Evolutionary conservation across 2,797 vertebrate genomes (phyloP).

Genomic region (Aplochiton taeniatus): DNA sequence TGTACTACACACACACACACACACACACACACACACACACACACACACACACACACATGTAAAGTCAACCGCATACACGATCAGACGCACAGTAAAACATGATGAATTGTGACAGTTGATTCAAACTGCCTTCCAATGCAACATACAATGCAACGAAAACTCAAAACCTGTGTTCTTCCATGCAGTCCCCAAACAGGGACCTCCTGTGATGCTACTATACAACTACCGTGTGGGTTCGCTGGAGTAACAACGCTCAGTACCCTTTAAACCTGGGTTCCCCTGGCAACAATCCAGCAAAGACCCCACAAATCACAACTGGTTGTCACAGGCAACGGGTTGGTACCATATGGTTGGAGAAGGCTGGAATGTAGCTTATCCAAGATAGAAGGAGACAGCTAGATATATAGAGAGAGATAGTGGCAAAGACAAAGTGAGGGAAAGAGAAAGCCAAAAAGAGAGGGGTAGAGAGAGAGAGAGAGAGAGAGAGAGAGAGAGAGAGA

Average conservation of each 20-base stretch:
- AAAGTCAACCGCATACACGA: conserved; percentile 11
- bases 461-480: conserved; percentile 7
- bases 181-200: neutral
- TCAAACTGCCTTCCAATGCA: neutral
- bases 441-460: neutral
- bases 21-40: conserved; percentile 1
- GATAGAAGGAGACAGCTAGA: neutral
- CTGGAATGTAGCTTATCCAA: conserved; percentile 22
- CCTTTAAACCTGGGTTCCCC: conserved; percentile 4
- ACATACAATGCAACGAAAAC: neutral
- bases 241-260: conserved; percentile 4
- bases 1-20: neutral
- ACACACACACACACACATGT: neutral
- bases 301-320: conserved; percentile 46
- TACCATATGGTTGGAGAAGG: conserved; percentile 21
- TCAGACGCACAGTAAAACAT: neutral
- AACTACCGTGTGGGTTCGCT: conserved; percentile 26
- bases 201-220: neutral
- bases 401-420: neutral
- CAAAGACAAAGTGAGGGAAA: conserved; percentile 1
- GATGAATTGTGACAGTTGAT: neutral
- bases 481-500: neutral
- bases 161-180: neutral
- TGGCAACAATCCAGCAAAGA: conserved; percentile 19
- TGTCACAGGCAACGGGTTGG: conserved; percentile 37